phyloP scores from a whole-genome alignment of 2,797 vertebrate genomes.

The Lepilemur septentrionalis region DNA sequence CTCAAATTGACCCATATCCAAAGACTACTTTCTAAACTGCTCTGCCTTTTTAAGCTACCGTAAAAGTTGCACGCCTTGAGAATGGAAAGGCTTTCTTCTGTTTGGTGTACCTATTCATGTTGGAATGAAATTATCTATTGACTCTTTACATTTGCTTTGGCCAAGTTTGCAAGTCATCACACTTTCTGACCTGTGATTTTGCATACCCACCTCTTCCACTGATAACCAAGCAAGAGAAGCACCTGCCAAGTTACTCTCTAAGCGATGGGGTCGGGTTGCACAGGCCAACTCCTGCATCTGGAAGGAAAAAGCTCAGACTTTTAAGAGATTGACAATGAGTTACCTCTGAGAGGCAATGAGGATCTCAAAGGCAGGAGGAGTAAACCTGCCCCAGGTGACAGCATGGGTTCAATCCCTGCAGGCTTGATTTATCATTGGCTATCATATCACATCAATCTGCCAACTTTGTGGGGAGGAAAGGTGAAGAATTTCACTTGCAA shows the following conservation, averaged over 20 bases:
- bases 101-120: not conserved
- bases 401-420: not conserved
- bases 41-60: not conserved
- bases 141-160: not conserved
- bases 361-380: not conserved
- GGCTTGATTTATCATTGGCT: not conserved
- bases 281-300: not conserved
- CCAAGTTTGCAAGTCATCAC: not conserved
- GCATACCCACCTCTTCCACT: not conserved
- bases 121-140: not conserved
- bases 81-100: not conserved
- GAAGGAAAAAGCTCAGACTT: not conserved
- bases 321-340: not conserved
- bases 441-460: not conserved
- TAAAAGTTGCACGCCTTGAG: not conserved
- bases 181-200: slow-evolving; percentile 10
- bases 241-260: not conserved
- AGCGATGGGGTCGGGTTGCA: not conserved
- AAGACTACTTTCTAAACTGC: not conserved
- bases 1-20: not conserved
- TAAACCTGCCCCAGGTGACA: not conserved
- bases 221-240: not conserved
- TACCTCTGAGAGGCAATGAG: not conserved
- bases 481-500: not conserved
- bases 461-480: not conserved